Conservation (phyloP, 1,140 invertebrate species). For the Cotesia glomerata region DNA sequence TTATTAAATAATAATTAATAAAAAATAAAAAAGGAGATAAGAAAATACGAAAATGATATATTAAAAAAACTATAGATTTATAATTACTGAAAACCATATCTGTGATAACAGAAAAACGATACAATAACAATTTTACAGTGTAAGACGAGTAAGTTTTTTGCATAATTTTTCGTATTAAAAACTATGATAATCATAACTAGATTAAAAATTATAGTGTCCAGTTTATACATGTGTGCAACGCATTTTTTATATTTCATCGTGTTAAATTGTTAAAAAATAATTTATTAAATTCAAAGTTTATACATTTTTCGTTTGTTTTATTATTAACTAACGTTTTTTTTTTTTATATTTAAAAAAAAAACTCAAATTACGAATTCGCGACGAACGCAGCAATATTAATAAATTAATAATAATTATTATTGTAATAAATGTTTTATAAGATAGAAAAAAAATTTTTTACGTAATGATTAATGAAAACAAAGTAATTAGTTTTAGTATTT, state of each 20-base stretch:
- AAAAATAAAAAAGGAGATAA: not conserved
- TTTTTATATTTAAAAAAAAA: not conserved
- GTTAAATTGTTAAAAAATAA: not conserved
- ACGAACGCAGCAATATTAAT: constrained; percentile 1
- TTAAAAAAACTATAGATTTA: constrained; percentile 11
- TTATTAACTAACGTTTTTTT: not conserved
- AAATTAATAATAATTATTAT: not conserved
- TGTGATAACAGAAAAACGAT: constrained; percentile 62
- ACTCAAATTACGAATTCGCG: not conserved
- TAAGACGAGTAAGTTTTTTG: constrained; percentile 38
- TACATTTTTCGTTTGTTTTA: not conserved
- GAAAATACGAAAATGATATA: constrained; percentile 9
- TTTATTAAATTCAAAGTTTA: not conserved
- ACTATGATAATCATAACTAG: not conserved
- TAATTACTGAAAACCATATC: constrained; percentile 52
- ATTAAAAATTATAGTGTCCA: not conserved
- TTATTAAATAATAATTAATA: not conserved
- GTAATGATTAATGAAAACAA: too few relatives aligned
- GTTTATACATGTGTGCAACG: not conserved
- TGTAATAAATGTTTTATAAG: too few relatives aligned
- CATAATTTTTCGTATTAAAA: constrained; percentile 41
- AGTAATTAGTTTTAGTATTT: too few relatives aligned
- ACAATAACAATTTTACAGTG: constrained; percentile 56
- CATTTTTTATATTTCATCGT: not conserved
- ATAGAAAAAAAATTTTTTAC: too few relatives aligned